phyloP scores from a whole-genome alignment of 2,888 invertebrate species.

The Holacanthella duospinosa region DNA sequence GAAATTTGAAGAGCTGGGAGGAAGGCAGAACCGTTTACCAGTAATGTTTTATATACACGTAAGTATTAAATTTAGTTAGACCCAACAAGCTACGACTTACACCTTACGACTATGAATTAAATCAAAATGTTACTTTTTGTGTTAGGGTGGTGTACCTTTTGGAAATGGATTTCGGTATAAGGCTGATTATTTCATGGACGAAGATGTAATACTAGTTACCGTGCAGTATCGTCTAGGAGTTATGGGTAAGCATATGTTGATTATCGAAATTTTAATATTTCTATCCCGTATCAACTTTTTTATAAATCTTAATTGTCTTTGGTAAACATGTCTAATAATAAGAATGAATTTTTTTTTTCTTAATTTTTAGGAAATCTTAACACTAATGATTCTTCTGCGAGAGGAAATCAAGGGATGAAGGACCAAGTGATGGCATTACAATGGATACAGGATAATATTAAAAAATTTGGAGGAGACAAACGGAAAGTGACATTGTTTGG shows the following conservation, averaged over 20 bases:
- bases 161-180: constrained; percentile 8
- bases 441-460: constrained; percentile 9
- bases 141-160: constrained; percentile 11
- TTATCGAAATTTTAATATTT: background rate
- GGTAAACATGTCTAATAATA: too few species aligned
- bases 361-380: constrained; percentile 6
- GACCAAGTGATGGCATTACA: constrained; percentile 11
- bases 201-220: constrained; percentile 11
- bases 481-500: constrained; percentile 16
- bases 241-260: too few species aligned
- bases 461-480: constrained; percentile 8
- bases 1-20: constrained; percentile 1
- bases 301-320: too few species aligned
- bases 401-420: constrained; percentile 11
- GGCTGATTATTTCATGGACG: constrained; percentile 16
- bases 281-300: too few species aligned
- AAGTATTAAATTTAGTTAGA: too few species aligned
- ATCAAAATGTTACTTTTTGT: too few species aligned
- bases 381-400: constrained; percentile 5
- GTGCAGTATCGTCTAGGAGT: constrained; percentile 7
- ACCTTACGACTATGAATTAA: too few species aligned
- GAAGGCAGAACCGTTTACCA: background rate
- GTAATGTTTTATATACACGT: constrained; percentile 9
- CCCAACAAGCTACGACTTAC: too few species aligned
- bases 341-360: background rate